Evolutionary conservation across 2,888 invertebrate genomes (phyloP).

Genomic region (Argyra leucocephala): DNA sequence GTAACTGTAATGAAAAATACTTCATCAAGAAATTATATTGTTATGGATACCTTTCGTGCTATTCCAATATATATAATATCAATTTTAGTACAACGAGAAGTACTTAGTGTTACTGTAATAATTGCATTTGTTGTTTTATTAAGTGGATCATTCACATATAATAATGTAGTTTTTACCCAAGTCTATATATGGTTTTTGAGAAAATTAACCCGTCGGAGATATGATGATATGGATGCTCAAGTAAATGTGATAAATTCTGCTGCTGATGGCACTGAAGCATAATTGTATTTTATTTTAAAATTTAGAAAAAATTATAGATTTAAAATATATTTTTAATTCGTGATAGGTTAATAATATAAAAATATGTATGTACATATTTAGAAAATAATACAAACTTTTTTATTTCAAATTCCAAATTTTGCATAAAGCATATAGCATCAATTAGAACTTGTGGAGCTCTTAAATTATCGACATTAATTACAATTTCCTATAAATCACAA

Average conservation of each 20-base stretch:
- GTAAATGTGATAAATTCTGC: conserved; percentile 29
- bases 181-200: conserved; percentile 30
- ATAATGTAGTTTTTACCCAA: conserved; percentile 48
- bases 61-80: conserved; percentile 83
- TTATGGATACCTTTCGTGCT: conserved; percentile 79
- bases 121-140: conserved; percentile 69
- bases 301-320: too few species aligned
- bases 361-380: too few species aligned
- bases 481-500: too few species aligned
- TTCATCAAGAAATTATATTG: conserved; percentile 84
- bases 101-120: conserved; percentile 66
- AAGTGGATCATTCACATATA: conserved; percentile 76
- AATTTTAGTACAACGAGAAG: conserved; percentile 65
- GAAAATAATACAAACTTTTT: too few species aligned
- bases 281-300: not conserved
- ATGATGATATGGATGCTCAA: conserved; percentile 28
- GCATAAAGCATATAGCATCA: too few species aligned
- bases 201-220: conserved; percentile 31
- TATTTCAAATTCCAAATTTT: too few species aligned
- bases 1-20: conserved; percentile 87
- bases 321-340: too few species aligned
- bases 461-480: too few species aligned
- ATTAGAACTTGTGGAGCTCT: too few species aligned
- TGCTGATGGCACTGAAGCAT: conserved; percentile 29
- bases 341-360: too few species aligned